Conservation (phyloP, 2,888 invertebrate species). For the Aphelenchoides bicaudatus region DNA sequence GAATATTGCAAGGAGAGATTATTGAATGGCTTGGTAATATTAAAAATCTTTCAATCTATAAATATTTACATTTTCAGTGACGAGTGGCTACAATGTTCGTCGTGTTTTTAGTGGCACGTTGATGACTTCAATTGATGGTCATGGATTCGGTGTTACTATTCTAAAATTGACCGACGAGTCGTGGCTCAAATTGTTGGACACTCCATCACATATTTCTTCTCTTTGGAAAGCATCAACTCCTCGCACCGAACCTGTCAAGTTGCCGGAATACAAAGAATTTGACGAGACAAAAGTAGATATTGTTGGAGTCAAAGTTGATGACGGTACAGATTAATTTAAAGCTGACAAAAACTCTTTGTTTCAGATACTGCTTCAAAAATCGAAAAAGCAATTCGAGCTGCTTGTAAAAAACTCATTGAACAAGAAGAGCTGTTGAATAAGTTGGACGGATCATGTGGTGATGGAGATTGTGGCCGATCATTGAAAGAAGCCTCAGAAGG, state of each 20-base stretch:
- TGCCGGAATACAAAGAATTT: constrained; percentile 13
- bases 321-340: constrained; percentile 18
- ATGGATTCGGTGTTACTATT: constrained; percentile 74
- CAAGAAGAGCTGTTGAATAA: constrained; percentile 67
- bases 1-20: constrained; percentile 71
- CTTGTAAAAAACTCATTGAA: constrained; percentile 66
- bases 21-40: constrained; percentile 69
- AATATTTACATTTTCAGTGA: constrained; percentile 24
- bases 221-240: constrained; percentile 22
- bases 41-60: constrained; percentile 1
- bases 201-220: constrained; percentile 2
- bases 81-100: constrained; percentile 42
- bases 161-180: constrained; percentile 57
- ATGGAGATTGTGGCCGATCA: constrained; percentile 75
- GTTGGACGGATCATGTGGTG: constrained; percentile 72
- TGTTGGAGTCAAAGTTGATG: constrained; percentile 19
- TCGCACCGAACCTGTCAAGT: neutral
- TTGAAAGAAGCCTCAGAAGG: constrained; percentile 58
- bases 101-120: constrained; percentile 62
- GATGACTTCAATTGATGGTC: constrained; percentile 74
- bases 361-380: constrained; percentile 22
- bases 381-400: constrained; percentile 36
- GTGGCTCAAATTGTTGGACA: constrained; percentile 32
- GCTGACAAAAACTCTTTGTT: neutral
- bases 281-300: constrained; percentile 22